Evolutionary conservation across 1,140 invertebrate genomes (phyloP).

Genomic region (Scaptomyza montana): DNA sequence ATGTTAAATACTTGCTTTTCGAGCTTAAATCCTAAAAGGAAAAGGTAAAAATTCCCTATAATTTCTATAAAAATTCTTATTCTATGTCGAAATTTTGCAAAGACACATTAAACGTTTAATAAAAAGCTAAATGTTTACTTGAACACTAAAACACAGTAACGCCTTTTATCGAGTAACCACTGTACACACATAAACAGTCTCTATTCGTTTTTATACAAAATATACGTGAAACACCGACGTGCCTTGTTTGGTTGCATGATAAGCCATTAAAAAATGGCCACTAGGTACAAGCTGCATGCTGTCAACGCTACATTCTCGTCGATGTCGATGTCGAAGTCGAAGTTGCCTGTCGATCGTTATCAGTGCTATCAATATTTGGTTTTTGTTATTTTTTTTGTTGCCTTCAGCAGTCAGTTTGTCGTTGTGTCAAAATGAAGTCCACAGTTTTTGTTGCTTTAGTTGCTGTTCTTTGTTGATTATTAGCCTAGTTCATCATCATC

Average conservation of each 20-base stretch:
- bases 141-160: too few relatives aligned
- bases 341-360: conserved; percentile 55
- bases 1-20: not conserved
- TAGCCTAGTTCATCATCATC: conserved; percentile 51
- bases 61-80: too few relatives aligned
- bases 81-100: too few relatives aligned
- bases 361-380: conserved; percentile 72
- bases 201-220: not conserved
- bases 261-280: conserved; percentile 79
- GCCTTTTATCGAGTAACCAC: not conserved
- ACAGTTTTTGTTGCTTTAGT: conserved; percentile 17
- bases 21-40: too few relatives aligned
- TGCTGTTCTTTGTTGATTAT: conserved; percentile 10
- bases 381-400: conserved; percentile 45
- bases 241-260: conserved; percentile 55
- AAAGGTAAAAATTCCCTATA: too few relatives aligned
- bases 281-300: conserved; percentile 46
- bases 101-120: too few relatives aligned
- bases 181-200: not conserved
- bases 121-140: too few relatives aligned
- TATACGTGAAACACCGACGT: conserved; percentile 9
- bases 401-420: conserved; percentile 9
- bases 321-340: conserved; percentile 11
- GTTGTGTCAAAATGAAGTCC: conserved; percentile 65
- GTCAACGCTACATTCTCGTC: conserved; percentile 30